Evolutionary conservation across 2,113 vertebrate species (phyloP).

Genomic region (Dissostichus mawsoni): DNA sequence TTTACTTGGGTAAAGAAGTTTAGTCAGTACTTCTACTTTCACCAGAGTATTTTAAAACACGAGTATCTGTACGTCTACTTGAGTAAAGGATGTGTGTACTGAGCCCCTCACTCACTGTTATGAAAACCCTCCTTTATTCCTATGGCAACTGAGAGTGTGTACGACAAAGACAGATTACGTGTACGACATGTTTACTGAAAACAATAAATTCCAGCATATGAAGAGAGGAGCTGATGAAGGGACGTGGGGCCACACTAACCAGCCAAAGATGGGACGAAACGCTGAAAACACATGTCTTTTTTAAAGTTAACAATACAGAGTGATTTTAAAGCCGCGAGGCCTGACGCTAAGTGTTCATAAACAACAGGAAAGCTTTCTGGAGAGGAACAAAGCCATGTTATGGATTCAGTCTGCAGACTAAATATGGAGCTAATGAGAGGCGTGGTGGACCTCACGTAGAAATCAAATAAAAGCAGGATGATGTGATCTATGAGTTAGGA

Average conservation of each 20-base stretch:
- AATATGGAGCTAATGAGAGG: conserved; percentile 46
- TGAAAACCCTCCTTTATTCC: conserved; percentile 72
- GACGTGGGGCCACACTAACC: conserved; percentile 41
- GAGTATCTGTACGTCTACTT: too few species aligned
- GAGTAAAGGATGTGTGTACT: too few species aligned
- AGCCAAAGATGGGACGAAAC: conserved; percentile 50
- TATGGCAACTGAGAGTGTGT: conserved; percentile 67
- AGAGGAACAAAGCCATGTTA: conserved; percentile 53
- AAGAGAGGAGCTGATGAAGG: conserved; percentile 50
- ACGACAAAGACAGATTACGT: conserved; percentile 61
- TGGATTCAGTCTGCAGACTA: conserved; percentile 32
- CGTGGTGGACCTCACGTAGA: not conserved
- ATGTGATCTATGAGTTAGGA: conserved; percentile 27
- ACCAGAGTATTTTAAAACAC: too few species aligned
- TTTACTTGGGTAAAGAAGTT: too few species aligned
- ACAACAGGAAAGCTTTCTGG: conserved; percentile 46
- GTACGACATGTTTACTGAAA: conserved; percentile 78
- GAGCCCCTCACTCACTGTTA: conserved; percentile 59
- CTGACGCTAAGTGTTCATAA: conserved; percentile 39
- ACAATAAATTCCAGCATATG: conserved; percentile 81
- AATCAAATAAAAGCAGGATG: conserved; percentile 39
- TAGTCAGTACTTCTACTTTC: too few species aligned
- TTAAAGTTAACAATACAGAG: conserved; percentile 38
- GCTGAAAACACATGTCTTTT: conserved; percentile 56
- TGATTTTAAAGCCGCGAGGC: conserved; percentile 31